Evolutionary conservation across 2,888 invertebrate species (phyloP).

Genomic region (Endotricha flammealis): DNA sequence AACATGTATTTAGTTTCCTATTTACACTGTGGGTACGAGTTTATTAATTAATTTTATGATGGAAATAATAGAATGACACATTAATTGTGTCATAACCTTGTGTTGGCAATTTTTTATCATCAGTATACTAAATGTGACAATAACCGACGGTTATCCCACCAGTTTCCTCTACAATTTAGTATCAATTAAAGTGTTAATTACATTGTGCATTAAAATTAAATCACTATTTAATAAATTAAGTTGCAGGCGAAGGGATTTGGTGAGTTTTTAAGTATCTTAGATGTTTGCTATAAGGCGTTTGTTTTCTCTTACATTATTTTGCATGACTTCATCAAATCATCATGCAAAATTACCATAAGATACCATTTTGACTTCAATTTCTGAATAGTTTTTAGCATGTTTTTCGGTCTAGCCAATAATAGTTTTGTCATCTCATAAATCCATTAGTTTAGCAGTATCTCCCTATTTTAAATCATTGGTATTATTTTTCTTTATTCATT

Average conservation of each 20-base stretch:
- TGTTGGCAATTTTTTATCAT: conserved; percentile 48
- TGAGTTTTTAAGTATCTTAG: conserved; percentile 31
- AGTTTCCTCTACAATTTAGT: conserved; percentile 31
- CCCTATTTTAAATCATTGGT: conserved; percentile 32
- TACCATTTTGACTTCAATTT: conserved; percentile 26
- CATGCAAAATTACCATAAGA: conserved; percentile 35
- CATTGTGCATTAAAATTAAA: conserved; percentile 15
- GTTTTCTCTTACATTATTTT: conserved; percentile 28
- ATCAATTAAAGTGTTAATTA: neutral
- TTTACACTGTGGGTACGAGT: neutral
- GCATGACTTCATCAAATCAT: conserved; percentile 44
- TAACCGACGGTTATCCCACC: conserved; percentile 25
- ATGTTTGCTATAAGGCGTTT: conserved; percentile 16
- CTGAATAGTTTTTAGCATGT: conserved; percentile 37
- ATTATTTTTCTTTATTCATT: conserved; percentile 28
- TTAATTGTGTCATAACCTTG: conserved; percentile 38
- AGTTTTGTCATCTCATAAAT: conserved; percentile 36
- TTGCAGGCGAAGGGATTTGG: conserved; percentile 29
- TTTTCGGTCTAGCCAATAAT: conserved; percentile 38
- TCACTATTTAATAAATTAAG: conserved; percentile 12
- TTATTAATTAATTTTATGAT: conserved; percentile 4
- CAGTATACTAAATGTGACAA: conserved; percentile 30
- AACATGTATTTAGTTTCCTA: neutral
- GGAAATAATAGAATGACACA: conserved; percentile 24
- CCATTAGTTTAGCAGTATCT: conserved; percentile 39